Evolutionary conservation across 2,888 invertebrate species (phyloP).

Genomic region (Noctua fimbriata): DNA sequence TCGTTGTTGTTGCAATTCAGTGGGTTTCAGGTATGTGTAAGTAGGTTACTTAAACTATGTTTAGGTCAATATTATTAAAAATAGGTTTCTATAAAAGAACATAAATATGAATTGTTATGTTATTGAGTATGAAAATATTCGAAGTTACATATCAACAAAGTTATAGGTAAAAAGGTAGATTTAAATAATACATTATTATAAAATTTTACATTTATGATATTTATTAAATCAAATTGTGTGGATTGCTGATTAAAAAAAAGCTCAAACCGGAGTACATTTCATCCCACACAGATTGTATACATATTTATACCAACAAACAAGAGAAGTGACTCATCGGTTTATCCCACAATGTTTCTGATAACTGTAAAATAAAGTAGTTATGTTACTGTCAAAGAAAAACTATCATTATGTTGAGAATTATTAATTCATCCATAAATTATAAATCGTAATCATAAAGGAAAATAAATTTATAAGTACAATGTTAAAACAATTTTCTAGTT

Average conservation of each 20-base stretch:
- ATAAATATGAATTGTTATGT: neutral
- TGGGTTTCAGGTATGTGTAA: neutral
- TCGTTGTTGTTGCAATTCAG: neutral
- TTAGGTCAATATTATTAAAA: neutral
- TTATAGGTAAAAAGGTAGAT: neutral
- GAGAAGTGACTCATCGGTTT: neutral
- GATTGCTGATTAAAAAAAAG: neutral
- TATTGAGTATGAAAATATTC: neutral
- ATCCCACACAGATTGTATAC: neutral
- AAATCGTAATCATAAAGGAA: neutral
- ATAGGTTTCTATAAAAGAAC: neutral
- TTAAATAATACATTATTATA: neutral
- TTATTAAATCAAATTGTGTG: neutral
- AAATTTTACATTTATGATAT: neutral
- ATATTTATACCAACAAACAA: neutral
- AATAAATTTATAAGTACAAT: neutral
- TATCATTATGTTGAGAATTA: neutral
- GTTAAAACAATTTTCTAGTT: neutral
- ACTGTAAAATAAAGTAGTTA: neutral
- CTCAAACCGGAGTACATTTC: neutral
- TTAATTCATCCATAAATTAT: neutral
- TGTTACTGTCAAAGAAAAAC: neutral
- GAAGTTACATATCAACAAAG: neutral
- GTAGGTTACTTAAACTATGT: neutral
- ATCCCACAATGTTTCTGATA: neutral